Conservation (phyloP, 2,113 vertebrate genomes). For the Prinia subflava region DNA sequence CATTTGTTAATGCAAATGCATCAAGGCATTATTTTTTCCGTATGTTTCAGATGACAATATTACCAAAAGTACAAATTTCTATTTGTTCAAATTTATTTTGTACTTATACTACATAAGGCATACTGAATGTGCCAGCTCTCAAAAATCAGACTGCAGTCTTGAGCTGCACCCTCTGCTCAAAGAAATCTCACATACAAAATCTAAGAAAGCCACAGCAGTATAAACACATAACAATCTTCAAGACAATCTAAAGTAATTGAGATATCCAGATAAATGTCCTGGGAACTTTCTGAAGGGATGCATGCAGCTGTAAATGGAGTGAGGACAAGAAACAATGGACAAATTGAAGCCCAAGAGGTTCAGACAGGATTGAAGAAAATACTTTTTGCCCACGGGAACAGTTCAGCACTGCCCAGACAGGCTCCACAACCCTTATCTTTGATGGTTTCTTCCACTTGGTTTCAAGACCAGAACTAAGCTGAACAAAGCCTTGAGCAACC, state of each 20-base stretch:
- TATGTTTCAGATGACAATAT: not conserved
- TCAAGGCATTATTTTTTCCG: not conserved
- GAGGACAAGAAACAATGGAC: constrained; percentile 8
- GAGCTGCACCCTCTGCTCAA: not conserved
- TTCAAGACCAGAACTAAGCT: not conserved
- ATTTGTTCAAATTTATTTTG: constrained; percentile 34
- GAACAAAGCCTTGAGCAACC: constrained; percentile 5
- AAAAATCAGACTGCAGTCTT: constrained; percentile 2
- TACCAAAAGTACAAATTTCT: constrained; percentile 38
- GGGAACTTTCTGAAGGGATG: constrained; percentile 17
- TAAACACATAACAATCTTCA: not conserved
- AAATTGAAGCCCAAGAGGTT: not conserved
- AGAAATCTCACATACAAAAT: constrained; percentile 1
- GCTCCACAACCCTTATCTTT: not conserved
- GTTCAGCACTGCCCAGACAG: not conserved
- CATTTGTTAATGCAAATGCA: constrained; percentile 42
- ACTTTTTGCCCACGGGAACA: not conserved
- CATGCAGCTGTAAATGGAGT: not conserved
- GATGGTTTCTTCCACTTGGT: not conserved
- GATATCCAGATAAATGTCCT: constrained; percentile 3
- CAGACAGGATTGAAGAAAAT: not conserved
- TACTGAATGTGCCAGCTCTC: not conserved
- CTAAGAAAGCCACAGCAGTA: not conserved
- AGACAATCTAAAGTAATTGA: constrained; percentile 30
- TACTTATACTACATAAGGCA: constrained; percentile 13